Conservation (phyloP, 2,888 invertebrate species). For the Drosophila nr. perissopoda region DNA sequence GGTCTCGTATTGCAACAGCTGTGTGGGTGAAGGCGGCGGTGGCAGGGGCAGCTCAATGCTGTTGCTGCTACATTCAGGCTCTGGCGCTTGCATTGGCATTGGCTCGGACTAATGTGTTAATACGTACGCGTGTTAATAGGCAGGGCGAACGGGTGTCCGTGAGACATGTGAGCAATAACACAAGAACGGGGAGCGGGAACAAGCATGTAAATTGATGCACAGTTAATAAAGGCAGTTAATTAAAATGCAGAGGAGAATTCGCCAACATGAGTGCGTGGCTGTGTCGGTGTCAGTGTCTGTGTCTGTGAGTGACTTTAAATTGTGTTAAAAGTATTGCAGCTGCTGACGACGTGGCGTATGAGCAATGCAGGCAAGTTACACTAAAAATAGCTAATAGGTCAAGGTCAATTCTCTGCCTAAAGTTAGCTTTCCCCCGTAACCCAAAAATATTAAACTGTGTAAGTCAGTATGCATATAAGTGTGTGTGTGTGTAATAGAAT, state of each 20-base stretch:
- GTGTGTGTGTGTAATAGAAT: background rate
- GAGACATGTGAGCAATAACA: constrained; percentile 12
- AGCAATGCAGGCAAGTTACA: constrained; percentile 20
- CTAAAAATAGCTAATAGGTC: constrained; percentile 76
- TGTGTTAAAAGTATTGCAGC: constrained; percentile 18
- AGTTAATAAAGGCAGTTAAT: constrained; percentile 70
- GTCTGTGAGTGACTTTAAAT: constrained; percentile 25
- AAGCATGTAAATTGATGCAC: constrained; percentile 50
- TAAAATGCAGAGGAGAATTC: constrained; percentile 55
- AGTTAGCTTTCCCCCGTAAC: constrained; percentile 6
- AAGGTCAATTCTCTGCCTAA: constrained; percentile 71
- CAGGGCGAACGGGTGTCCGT: constrained; percentile 16
- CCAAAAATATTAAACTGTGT: background rate
- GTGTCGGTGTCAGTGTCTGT: background rate
- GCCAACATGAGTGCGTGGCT: constrained; percentile 11
- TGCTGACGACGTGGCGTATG: constrained; percentile 31
- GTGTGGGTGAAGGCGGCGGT: constrained; percentile 84
- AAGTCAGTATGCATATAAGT: background rate
- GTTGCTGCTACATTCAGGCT: constrained; percentile 41
- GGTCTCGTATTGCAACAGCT: constrained; percentile 81
- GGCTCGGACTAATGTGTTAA: constrained; percentile 73
- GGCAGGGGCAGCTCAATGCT: constrained; percentile 81
- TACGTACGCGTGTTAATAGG: constrained; percentile 55
- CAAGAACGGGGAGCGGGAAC: constrained; percentile 14
- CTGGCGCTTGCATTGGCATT: constrained; percentile 27